Percentiles rank a stretch among this genome's conserved stretches.
These are phyloP conservation scores for Penelope pileata DNA, from an alignment of 2,113 vertebrate species.

Conservation along the genomic window DNA sequence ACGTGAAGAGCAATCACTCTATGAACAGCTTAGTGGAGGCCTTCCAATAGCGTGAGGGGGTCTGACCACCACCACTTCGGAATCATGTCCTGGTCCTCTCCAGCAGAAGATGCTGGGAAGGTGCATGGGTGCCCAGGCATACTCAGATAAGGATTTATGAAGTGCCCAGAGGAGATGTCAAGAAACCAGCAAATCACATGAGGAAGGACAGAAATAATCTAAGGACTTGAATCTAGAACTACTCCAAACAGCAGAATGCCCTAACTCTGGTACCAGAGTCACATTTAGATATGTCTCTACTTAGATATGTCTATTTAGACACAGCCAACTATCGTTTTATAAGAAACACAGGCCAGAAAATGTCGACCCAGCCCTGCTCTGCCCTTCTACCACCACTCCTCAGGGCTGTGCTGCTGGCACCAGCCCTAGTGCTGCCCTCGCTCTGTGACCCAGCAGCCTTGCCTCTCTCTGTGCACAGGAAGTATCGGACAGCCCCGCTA, in stretches of 20 bases:
- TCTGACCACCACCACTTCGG: background rate
- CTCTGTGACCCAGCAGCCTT: accelerated
- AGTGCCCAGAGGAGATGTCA: background rate
- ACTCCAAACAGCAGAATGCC: background rate
- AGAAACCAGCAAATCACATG: background rate
- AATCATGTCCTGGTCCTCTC: background rate
- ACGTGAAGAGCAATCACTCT: background rate
- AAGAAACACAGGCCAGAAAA: background rate
- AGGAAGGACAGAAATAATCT: background rate
- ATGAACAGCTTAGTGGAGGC: background rate
- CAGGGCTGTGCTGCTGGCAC: accelerated
- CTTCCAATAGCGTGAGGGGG: background rate
- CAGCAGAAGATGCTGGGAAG: background rate
- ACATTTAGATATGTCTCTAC: background rate
- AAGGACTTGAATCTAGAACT: background rate
- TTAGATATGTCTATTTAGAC: background rate
- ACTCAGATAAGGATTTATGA: background rate
- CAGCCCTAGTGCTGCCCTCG: background rate
- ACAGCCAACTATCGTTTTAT: background rate
- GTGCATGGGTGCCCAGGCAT: background rate
- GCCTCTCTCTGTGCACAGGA: background rate
- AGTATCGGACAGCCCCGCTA: background rate
- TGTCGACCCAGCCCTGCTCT: accelerated
- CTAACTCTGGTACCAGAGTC: background rate
- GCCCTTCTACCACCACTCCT: background rate